Evolutionary conservation across 2,797 vertebrate genomes (phyloP).

Genomic region (Anguilla marmorata): DNA sequence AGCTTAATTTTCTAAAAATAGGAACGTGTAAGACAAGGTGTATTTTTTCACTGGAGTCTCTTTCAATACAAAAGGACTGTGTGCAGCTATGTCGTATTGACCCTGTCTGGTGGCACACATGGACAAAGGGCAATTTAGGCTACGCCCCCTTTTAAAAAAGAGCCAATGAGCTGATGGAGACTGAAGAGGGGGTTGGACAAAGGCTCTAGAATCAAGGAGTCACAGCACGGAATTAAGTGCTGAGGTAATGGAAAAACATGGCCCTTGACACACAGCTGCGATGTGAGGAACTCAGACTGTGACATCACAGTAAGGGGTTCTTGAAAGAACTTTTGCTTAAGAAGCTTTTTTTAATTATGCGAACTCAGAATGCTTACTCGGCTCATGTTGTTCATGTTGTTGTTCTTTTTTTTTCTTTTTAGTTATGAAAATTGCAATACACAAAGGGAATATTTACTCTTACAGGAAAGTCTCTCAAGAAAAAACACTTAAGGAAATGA

Average conservation of each 20-base stretch:
- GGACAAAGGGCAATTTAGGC: background rate
- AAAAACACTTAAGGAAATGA: constrained; percentile 48
- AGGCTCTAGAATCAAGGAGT: background rate
- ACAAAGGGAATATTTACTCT: constrained; percentile 20
- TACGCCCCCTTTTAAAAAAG: background rate
- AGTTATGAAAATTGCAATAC: background rate
- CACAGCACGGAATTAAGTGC: background rate
- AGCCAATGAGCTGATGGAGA: background rate
- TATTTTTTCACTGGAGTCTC: background rate
- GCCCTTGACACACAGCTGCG: background rate
- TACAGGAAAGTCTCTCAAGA: constrained; percentile 25
- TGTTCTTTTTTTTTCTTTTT: background rate
- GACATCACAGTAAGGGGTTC: background rate
- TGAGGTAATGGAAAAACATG: background rate
- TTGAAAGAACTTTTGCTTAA: background rate
- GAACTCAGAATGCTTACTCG: background rate
- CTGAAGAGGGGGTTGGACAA: background rate
- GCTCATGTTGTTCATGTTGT: background rate
- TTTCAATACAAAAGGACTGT: background rate
- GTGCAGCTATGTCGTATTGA: background rate
- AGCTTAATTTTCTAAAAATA: background rate
- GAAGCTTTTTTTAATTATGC: background rate
- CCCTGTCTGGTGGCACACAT: background rate
- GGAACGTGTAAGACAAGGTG: background rate
- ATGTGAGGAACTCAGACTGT: background rate